Percentiles rank a stretch among this genome's conserved stretches.
Conservation (phyloP, 2,797 vertebrate species). For the Vultur gryphus region DNA sequence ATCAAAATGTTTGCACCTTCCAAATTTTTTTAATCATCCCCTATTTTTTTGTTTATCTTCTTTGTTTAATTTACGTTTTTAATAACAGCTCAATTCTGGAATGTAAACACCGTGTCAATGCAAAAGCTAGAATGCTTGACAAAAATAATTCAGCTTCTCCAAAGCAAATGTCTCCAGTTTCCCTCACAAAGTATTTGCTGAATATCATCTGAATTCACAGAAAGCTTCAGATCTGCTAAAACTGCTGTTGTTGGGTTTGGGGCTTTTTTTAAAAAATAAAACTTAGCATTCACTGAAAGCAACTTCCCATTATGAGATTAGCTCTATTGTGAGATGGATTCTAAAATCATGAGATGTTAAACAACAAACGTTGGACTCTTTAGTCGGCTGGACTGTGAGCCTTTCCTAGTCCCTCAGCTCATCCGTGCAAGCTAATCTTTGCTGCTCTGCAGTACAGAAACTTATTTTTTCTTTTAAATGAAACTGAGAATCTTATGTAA, state of each 20-base stretch:
- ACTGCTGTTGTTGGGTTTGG: neutral
- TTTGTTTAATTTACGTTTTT: neutral
- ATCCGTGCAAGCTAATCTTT: neutral
- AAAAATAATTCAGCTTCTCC: neutral
- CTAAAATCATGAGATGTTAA: neutral
- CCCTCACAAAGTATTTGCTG: neutral
- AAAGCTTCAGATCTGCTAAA: neutral
- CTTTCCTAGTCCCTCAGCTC: neutral
- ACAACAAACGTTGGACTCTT: neutral
- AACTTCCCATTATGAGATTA: neutral
- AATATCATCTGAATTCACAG: neutral
- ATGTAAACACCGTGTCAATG: neutral
- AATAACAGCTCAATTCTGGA: neutral
- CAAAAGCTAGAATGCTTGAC: neutral
- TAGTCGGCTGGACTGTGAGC: neutral
- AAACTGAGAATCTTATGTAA: neutral
- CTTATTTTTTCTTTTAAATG: conserved; percentile 4
- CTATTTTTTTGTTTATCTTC: neutral
- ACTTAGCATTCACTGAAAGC: neutral
- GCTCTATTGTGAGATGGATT: neutral
- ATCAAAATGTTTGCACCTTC: neutral
- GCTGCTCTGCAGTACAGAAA: neutral
- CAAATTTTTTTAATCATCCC: neutral
- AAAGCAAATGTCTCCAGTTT: neutral
- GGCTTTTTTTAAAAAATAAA: neutral